Percentiles rank a stretch among this genome's conserved stretches.
These are phyloP conservation scores for Limnothrissa miodon DNA, from an alignment of 2,113 vertebrate genomes.

Conservation along the genomic window DNA sequence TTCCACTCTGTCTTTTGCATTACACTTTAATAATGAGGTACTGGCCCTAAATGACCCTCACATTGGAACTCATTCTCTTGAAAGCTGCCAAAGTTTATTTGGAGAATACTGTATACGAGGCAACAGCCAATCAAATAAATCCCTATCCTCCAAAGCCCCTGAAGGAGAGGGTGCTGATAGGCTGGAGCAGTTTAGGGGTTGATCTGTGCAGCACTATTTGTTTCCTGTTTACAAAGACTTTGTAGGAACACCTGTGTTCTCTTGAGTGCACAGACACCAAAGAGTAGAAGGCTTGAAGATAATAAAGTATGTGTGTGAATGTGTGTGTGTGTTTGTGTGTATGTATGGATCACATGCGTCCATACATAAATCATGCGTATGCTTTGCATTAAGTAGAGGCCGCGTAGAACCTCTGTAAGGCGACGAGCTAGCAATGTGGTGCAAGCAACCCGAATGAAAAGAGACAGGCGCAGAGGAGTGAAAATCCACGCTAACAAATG, in stretches of 20 bases:
- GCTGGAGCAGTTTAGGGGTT: background rate
- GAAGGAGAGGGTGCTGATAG: background rate
- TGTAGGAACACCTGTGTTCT: background rate
- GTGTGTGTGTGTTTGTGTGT: background rate
- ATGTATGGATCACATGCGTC: too few species aligned
- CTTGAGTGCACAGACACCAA: background rate
- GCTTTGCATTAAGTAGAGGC: too few species aligned
- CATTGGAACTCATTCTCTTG: background rate
- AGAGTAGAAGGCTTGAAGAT: background rate
- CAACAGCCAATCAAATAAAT: background rate
- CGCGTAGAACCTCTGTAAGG: too few species aligned
- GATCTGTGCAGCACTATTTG: background rate
- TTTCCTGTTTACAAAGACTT: background rate
- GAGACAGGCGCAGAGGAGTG: background rate
- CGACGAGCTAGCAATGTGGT: background rate
- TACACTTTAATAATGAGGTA: background rate
- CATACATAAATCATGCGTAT: too few species aligned
- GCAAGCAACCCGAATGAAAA: background rate
- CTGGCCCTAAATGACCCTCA: too few species aligned
- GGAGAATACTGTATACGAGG: background rate
- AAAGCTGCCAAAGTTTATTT: too few species aligned
- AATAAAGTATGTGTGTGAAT: background rate
- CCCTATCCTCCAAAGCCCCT: background rate
- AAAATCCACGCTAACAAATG: slow-evolving; percentile 35
- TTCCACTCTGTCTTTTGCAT: background rate